These are phyloP conservation scores for Galeopterus variegatus DNA, from an alignment of 2,113 vertebrate species.

Conservation along the genomic window DNA sequence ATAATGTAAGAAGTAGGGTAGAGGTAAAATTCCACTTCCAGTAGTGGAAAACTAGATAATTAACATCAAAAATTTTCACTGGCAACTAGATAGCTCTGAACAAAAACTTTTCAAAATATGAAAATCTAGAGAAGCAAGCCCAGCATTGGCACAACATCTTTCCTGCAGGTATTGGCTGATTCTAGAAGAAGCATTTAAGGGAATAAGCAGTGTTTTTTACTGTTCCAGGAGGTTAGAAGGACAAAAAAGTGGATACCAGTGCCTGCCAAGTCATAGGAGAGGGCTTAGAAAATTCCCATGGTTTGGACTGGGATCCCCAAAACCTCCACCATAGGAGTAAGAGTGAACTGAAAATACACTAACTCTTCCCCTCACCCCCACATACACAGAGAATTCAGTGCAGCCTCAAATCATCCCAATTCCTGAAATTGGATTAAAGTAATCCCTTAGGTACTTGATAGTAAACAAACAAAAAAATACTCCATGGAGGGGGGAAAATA, in stretches of 20 bases:
- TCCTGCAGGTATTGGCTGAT: not conserved
- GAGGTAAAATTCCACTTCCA: not conserved
- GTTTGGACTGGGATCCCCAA: not conserved
- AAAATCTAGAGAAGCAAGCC: not conserved
- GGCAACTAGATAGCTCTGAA: not conserved
- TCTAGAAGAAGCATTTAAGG: not conserved
- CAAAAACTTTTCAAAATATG: conserved; percentile 5
- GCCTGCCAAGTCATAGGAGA: not conserved
- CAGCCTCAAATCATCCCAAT: not conserved
- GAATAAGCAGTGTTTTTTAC: not conserved
- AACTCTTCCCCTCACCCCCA: not conserved
- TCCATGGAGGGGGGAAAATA: not conserved
- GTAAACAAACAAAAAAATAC: not conserved
- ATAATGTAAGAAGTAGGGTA: not conserved
- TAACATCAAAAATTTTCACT: not conserved
- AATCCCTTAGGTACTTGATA: not conserved
- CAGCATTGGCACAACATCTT: not conserved
- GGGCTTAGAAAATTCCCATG: not conserved
- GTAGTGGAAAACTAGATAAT: not conserved
- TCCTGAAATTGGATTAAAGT: not conserved
- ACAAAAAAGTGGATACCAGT: not conserved
- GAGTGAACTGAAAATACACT: not conserved
- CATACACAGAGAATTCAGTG: not conserved
- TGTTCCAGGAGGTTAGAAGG: not conserved
- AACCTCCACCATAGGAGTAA: not conserved